Conservation (phyloP, 2,888 invertebrate genomes). For the Megalurothrips usitatus region DNA sequence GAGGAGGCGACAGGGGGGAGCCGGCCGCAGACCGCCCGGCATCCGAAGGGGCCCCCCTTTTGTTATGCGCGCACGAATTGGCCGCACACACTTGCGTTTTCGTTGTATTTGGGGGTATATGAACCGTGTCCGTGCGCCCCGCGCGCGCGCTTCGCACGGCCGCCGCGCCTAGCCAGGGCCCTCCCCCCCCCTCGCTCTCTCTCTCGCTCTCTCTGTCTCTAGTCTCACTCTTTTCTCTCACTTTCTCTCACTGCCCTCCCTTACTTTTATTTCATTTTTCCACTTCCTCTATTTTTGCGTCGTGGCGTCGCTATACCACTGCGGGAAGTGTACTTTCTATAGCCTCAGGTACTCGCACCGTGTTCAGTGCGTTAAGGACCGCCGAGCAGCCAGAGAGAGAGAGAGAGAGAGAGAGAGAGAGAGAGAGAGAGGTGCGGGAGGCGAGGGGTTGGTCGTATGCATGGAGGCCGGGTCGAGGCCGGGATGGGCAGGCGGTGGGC, state of each 20-base stretch:
- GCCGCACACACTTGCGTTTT: slow-evolving; percentile 1
- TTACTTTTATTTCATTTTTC: too few species aligned
- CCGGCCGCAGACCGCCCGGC: not conserved
- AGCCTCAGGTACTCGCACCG: too few species aligned
- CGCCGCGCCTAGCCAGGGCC: not conserved
- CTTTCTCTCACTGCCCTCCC: too few species aligned
- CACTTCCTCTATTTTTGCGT: too few species aligned
- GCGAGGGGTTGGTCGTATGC: too few species aligned
- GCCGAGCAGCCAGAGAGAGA: too few species aligned
- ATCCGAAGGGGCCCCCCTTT: not conserved
- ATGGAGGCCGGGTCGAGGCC: not conserved
- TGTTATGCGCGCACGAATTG: slow-evolving; percentile 16
- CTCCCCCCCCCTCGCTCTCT: not conserved
- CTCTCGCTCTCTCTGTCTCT: too few species aligned
- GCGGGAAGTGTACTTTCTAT: too few species aligned
- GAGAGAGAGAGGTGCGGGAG: not conserved
- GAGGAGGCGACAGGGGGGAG: not conserved
- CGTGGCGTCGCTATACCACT: too few species aligned
- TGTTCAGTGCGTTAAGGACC: too few species aligned
- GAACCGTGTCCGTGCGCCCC: slow-evolving; percentile 20
- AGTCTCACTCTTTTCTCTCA: too few species aligned
- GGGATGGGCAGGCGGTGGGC: not conserved
- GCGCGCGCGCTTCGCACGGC: not conserved
- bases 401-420: too few species aligned
- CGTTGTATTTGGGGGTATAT: not conserved